phyloP scores from a whole-genome alignment of 2,888 invertebrate species.

The Hyppa rectilinea region DNA sequence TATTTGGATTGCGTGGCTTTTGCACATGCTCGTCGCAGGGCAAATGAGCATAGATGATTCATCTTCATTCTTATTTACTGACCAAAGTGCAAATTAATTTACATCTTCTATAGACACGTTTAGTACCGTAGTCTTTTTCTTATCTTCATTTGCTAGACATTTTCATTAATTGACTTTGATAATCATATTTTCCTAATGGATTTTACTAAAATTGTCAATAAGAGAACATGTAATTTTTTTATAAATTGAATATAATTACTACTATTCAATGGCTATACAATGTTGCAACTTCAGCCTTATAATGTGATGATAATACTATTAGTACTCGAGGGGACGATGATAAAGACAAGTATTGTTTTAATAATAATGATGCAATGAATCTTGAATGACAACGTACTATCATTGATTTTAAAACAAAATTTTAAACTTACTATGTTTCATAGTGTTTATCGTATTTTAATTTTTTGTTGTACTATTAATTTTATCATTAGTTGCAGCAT shows the following conservation, averaged over 20 bases:
- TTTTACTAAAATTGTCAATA: not conserved
- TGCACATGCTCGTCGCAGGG: conserved; percentile 58
- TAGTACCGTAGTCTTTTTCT: not conserved
- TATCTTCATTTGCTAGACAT: conserved; percentile 1
- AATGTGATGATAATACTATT: conserved; percentile 52
- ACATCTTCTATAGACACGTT: conserved; percentile 15
- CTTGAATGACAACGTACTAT: conserved; percentile 17
- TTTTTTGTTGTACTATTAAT: conserved; percentile 1
- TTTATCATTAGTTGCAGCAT: not conserved
- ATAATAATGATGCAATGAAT: conserved; percentile 63
- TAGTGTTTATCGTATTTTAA: not conserved
- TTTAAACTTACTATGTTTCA: conserved; percentile 22
- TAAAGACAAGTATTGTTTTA: conserved; percentile 57
- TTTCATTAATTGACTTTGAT: not conserved
- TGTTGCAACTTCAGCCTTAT: conserved; percentile 41
- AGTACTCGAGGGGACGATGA: conserved; percentile 26
- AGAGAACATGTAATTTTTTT: not conserved
- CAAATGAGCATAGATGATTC: conserved; percentile 61
- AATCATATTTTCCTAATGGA: not conserved
- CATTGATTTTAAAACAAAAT: conserved; percentile 22
- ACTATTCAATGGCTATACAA: conserved; percentile 29
- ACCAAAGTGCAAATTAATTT: conserved; percentile 44
- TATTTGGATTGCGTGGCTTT: conserved; percentile 58
- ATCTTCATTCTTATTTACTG: conserved; percentile 58
- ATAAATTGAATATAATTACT: not conserved